Evolutionary conservation across 1,140 invertebrate species (phyloP).

Genomic region (Eupeodes corollae): DNA sequence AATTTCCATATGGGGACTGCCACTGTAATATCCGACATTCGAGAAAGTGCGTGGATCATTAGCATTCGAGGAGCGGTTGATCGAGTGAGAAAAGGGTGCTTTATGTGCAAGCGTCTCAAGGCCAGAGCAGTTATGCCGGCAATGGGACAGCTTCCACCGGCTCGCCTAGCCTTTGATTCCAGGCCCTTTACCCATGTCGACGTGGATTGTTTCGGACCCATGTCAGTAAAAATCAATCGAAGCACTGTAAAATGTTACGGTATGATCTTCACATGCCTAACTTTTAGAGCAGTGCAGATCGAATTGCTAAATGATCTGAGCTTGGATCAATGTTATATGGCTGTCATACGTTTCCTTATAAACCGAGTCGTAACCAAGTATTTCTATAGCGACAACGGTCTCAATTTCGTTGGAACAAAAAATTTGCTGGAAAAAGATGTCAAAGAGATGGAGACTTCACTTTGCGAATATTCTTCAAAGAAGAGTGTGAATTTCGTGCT

Average conservation of each 20-base stretch:
- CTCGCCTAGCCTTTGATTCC: constrained; percentile 10
- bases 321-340: constrained; percentile 17
- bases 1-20: background rate
- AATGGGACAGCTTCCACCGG: constrained; percentile 10
- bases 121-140: constrained; percentile 5
- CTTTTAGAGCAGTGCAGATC: constrained; percentile 15
- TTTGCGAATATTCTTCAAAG: background rate
- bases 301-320: constrained; percentile 14
- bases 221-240: constrained; percentile 15
- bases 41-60: constrained; percentile 11
- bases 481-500: too few species aligned
- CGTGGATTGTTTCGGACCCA: constrained; percentile 18
- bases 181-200: constrained; percentile 11
- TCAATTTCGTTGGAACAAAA: constrained; percentile 22
- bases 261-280: constrained; percentile 24
- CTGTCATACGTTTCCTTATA: constrained; percentile 15
- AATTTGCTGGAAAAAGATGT: constrained; percentile 10
- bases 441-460: constrained; percentile 6
- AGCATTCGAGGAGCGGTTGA: constrained; percentile 4
- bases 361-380: constrained; percentile 6
- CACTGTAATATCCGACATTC: background rate
- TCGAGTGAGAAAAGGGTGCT: background rate
- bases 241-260: constrained; percentile 25
- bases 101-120: background rate
- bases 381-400: constrained; percentile 23